A percentile compares a stretch with the other conserved stretches of the same genome.
Conservation (phyloP, 2,888 invertebrate species). For the Habrosyne pyritoides region DNA sequence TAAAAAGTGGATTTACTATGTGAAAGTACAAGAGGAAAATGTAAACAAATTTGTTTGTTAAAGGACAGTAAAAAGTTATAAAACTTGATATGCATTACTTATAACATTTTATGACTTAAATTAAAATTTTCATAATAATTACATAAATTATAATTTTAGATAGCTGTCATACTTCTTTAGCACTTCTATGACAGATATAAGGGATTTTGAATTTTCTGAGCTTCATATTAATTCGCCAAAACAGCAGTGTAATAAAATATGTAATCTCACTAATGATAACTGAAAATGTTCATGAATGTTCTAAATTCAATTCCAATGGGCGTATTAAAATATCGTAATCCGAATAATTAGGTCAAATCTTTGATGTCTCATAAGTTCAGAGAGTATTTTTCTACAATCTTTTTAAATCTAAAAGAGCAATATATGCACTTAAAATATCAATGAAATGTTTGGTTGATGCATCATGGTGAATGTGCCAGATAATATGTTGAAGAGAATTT, state of each 20-base stretch:
- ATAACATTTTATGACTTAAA: neutral
- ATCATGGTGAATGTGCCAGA: conserved; percentile 79
- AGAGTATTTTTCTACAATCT: conserved; percentile 83
- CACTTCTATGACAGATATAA: neutral
- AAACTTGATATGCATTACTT: neutral
- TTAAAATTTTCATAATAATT: neutral
- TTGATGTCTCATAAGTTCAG: conserved; percentile 70
- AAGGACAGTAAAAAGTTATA: neutral
- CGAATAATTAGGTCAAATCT: conserved; percentile 68
- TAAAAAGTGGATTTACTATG: conserved; percentile 39
- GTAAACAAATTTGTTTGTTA: conserved; percentile 3
- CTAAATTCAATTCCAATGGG: conserved; percentile 56
- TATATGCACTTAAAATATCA: conserved; percentile 76
- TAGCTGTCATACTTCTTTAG: neutral
- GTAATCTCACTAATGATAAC: conserved; percentile 77
- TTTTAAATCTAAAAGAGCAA: conserved; percentile 75
- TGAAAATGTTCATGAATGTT: conserved; percentile 43
- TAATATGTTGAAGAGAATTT: conserved; percentile 79
- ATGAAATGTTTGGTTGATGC: conserved; percentile 78
- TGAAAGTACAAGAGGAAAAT: conserved; percentile 46
- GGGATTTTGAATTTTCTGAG: neutral
- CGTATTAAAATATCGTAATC: conserved; percentile 60
- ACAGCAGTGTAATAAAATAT: neutral
- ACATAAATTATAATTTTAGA: neutral
- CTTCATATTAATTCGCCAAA: neutral